Conservation (phyloP, 2,888 invertebrate species). For the Labia minor region DNA sequence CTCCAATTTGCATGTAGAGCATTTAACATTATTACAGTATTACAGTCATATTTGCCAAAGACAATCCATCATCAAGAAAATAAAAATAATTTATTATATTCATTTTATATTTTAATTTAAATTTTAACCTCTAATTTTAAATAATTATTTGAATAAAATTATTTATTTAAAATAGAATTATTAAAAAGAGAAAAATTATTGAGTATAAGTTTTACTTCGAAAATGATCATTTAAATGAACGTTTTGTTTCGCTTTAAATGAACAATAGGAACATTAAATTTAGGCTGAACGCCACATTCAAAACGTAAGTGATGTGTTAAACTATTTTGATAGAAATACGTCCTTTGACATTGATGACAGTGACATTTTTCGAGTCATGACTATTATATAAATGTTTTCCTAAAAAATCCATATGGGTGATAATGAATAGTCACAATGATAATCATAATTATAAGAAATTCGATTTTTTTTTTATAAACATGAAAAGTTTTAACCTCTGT, state of each 20-base stretch:
- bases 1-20: too few species aligned
- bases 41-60: too few species aligned
- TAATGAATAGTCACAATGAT: not conserved
- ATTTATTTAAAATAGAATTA: too few species aligned
- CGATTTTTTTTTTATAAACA: not conserved
- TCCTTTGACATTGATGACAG: slow-evolving; percentile 22
- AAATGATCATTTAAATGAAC: not conserved
- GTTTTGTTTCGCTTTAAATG: slow-evolving; percentile 47
- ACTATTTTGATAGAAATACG: slow-evolving; percentile 32
- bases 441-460: not conserved
- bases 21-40: too few species aligned
- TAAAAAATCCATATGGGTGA: not conserved
- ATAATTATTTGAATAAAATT: too few species aligned
- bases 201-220: not conserved
- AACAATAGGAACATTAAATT: slow-evolving; percentile 50
- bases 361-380: not conserved
- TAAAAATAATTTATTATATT: too few species aligned
- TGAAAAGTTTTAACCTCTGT: not conserved
- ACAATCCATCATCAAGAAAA: too few species aligned
- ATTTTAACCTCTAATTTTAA: too few species aligned
- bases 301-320: slow-evolving; percentile 48
- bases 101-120: too few species aligned
- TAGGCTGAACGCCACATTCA: slow-evolving; percentile 50
- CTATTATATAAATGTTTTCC: not conserved
- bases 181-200: too few species aligned